Evolutionary conservation across 2,113 vertebrate genomes (phyloP), one percentile per base, ranked within the genome.

Genomic region (Nestor notabilis): DNA sequence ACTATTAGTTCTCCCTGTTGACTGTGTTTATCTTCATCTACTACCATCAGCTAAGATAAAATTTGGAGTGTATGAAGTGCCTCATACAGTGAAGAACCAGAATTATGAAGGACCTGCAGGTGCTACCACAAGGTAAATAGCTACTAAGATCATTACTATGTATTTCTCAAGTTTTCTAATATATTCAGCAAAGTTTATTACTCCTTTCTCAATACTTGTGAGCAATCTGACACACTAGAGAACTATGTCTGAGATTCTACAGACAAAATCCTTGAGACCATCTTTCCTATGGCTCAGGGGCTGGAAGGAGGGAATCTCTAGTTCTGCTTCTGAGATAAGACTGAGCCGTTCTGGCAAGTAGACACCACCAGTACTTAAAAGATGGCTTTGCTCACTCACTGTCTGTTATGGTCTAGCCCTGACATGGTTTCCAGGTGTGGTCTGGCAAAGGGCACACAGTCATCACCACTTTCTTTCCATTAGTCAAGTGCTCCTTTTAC

Each of bases 81-180:
- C 50, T 92, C 64, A 49, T n/a, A 37, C 10, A 83, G 58, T 53
- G 53, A 90, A 92, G 58, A 95, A 52, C 27, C 46, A 86, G 44
- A 25, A 50, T 89, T 92, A 63, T 96, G 76, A 95, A 96, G 91
- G 83, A 75, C 15, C 64, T 95, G 60, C 91, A 95, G 86, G 76
- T 97, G 95, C 46, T 86, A 47, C 46, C 29, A 70, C n/a, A 78
- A 90, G 37, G 60, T 78, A 90, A 89, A 83, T 35, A 86, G 50
- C 58, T 86, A 86, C 46, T 70, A 83, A 65, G 50, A 53, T 58
- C 44, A 74, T 87, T 95, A 63, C 46, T 77, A 19, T 83, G 53
- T 37, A 29, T 90, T 90, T 89, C 28, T 41, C 9, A 25, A 70
- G 28, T 74, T 71, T 78, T 87, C 53, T 89, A 29, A 86, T 74